Conservation (phyloP, 1,140 invertebrate genomes). For the Notospermus geniculatus region DNA sequence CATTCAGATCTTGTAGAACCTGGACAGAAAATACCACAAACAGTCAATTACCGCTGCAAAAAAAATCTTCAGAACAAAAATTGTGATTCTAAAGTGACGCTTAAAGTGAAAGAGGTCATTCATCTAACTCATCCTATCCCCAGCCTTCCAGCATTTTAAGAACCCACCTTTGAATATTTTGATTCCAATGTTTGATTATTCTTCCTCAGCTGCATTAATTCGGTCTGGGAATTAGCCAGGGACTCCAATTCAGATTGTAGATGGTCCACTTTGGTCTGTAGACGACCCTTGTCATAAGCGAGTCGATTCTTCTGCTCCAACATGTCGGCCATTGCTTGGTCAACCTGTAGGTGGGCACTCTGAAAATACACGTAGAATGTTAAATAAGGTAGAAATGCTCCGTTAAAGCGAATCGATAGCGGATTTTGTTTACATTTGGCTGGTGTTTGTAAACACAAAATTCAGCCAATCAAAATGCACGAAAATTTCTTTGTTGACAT, state of each 20-base stretch:
- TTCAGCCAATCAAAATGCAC: too few species aligned
- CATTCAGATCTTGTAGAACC: slow-evolving; percentile 45
- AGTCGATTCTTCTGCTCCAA: slow-evolving; percentile 50
- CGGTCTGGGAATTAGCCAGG: slow-evolving; percentile 27
- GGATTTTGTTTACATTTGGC: too few species aligned
- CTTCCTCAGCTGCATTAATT: slow-evolving; percentile 32
- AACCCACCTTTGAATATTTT: slow-evolving; percentile 33
- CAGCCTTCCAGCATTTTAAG: too few species aligned
- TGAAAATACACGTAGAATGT: too few species aligned
- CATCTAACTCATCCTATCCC: too few species aligned
- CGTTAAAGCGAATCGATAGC: too few species aligned
- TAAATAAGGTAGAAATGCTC: too few species aligned
- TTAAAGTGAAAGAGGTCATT: too few species aligned
- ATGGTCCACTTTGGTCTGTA: slow-evolving; percentile 42
- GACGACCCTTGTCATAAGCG: slow-evolving; percentile 48
- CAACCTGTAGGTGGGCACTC: slow-evolving; percentile 38
- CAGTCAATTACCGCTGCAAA: background rate
- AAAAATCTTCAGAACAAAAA: background rate
- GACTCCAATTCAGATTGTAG: slow-evolving; percentile 33
- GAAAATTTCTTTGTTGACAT: too few species aligned
- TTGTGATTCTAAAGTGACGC: too few species aligned
- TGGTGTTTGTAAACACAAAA: too few species aligned
- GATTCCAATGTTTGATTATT: slow-evolving; percentile 33
- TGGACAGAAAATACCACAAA: slow-evolving; percentile 16
- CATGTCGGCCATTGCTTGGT: slow-evolving; percentile 43